Base-by-base conservation (phyloP, 2,888 invertebrate species). In the Drosophila koepferae region DNA sequence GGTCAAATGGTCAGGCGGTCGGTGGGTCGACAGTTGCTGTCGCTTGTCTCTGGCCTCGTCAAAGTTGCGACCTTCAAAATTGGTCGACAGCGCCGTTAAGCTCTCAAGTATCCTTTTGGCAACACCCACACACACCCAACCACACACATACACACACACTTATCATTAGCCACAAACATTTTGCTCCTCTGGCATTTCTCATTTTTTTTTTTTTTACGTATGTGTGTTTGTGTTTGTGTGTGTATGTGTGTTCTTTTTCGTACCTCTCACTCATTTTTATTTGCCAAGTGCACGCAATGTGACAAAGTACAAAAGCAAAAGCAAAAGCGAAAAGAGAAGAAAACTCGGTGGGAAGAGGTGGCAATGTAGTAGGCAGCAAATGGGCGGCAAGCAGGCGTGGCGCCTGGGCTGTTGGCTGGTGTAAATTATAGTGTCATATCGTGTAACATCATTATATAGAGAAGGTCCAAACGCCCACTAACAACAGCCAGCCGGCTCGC, bases 271-370 rank as follows among this genome's bases (percentile, higher is more conserved):
- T 61, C 55, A 64, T 62, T 80, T 88, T 88, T 80, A 88, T 88
- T 80, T 74, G 74, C 81, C 77, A 86, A 86, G 81, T 84, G 75
- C 84, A 88, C 84, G 84, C 83, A 84, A 84, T 85, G 80, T 85
- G 82, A 82, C 82, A 87, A 72, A 72, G 59, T 72, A 72, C 51
- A 51, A 58, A 58, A 58, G 44, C 40, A 55, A 28, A 41, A 58
- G 28, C 16, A 40, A 44, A 20, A 51, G 23, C 34, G 51, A 43
- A 44, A 59, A 31, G 12, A 44, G 43, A 20, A 40, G 44, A 41
- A 56, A 51, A 51, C 14, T 6, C 14, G 18, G 18, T 18, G 38
- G 46, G n/a, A 16, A 20, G 38, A 48, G 46, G 38, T 34, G 62
- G 14, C 62, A 14, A 16, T 8, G 20, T 1, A 14, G 7, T 48